These are phyloP conservation scores for Tridacna crocea DNA, from an alignment of 2,888 invertebrate species.

Conservation along the genomic window DNA sequence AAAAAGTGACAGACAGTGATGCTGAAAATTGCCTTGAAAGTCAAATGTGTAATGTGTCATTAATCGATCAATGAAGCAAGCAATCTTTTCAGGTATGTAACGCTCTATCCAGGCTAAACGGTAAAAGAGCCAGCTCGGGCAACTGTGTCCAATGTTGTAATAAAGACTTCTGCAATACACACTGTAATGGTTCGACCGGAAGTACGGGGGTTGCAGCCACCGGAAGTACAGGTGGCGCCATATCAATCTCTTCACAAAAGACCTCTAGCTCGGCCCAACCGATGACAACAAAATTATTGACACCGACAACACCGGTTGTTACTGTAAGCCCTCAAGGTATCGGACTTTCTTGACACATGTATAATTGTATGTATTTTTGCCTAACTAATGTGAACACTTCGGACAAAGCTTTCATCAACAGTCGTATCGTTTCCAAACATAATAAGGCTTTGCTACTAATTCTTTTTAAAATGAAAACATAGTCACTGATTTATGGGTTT, in stretches of 20 bases:
- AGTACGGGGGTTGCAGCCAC: neutral
- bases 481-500: too few relatives aligned
- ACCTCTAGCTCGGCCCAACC: neutral
- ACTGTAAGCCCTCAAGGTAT: conserved; percentile 8
- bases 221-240: neutral
- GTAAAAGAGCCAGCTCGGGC: neutral
- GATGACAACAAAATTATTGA: neutral
- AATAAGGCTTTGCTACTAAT: too few relatives aligned
- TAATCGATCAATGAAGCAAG: too few relatives aligned
- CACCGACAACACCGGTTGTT: neutral
- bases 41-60: too few relatives aligned
- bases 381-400: neutral
- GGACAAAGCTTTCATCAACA: neutral
- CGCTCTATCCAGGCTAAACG: neutral
- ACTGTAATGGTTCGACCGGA: conserved; percentile 6
- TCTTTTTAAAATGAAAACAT: too few relatives aligned
- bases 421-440: too few relatives aligned
- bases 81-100: conserved; percentile 1
- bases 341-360: neutral
- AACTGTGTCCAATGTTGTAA: conserved; percentile 8
- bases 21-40: too few relatives aligned
- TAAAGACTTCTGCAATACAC: conserved; percentile 7
- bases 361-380: too few relatives aligned
- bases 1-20: too few relatives aligned
- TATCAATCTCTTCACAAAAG: neutral